Base-by-base conservation (phyloP, 2,888 invertebrate species). In the Drosophila merina region DNA sequence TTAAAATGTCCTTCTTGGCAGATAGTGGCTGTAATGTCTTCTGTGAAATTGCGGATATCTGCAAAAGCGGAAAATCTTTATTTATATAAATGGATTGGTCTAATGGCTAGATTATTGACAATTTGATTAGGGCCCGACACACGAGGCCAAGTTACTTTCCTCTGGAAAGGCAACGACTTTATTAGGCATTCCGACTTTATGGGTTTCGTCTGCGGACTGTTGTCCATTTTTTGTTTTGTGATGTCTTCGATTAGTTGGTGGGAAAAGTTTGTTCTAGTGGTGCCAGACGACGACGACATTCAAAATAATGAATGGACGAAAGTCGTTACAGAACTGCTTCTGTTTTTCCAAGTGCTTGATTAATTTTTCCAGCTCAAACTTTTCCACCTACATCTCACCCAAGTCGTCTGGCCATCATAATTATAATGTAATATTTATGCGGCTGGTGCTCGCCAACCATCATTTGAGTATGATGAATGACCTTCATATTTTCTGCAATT, bases 391-490 rank as follows among this genome's bases (percentile, higher is more conserved):
- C 9, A 20, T 8, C 14, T n/a, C 14, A 45, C 20, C 10, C 45
- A 45, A 28, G 20, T 30, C 40, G 72, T 70, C 72, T 75, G 69
- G 69, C 57, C 69, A 59, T 68, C 69, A 77, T 86, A 84, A 80
- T 80, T 72, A 80, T 72, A 77, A 72, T 84, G 75, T 72, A 70
- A 86, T 77, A 77, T 77, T 69, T 68, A 56, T 72, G 69, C 51
- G 58, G 59, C 57, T 52, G 56, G 31, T 25, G 44, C 36, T 28
- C 4, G 5, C 45, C 31, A 25, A 33, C 55, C 55, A 20, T 33
- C 74, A 79, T 72, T 69, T 64, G 72, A 79, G 69, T 59, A 59
- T 80, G 86, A 80, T 86, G 77, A 80, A 86, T 84, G 75, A 58
- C 49, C 55, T 36, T 54, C 72, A 64, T 67, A 64, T 54, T 70